Evolutionary conservation across 2,797 vertebrate species (phyloP).

Genomic region (Brotula barbata): DNA sequence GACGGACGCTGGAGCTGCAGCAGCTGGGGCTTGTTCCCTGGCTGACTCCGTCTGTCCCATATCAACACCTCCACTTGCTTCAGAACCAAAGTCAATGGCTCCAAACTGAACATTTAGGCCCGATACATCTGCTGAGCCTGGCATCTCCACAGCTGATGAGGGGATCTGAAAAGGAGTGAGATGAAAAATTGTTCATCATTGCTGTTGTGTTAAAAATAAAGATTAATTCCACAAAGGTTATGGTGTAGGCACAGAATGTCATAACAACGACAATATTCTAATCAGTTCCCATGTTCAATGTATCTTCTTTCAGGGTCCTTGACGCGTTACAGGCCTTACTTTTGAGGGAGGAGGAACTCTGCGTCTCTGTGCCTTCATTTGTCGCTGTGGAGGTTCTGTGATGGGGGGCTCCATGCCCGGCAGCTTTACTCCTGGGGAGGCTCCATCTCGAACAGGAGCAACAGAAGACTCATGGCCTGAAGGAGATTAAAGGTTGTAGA

Average conservation of each 20-base stretch:
- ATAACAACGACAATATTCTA: no score
- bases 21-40: slow-evolving; percentile 71
- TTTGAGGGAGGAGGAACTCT: slow-evolving; percentile 90
- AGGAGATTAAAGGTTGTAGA: slow-evolving; percentile 4
- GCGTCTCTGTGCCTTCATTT: slow-evolving; percentile 88
- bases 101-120: slow-evolving; percentile 97
- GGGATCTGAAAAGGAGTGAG: slow-evolving; percentile 82
- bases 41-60: slow-evolving; percentile 79
- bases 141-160: slow-evolving; percentile 95
- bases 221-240: no score
- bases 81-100: slow-evolving; percentile 94
- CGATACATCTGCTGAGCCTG: slow-evolving; percentile 88
- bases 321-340: slow-evolving; percentile 65
- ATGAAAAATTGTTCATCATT: no score
- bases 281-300: no score
- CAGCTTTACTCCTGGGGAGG: slow-evolving; percentile 70
- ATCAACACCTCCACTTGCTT: slow-evolving; percentile 79
- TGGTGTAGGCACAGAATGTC: no score
- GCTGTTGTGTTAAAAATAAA: no score
- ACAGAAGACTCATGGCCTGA: slow-evolving; percentile 71
- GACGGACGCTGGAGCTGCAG: slow-evolving; percentile 37
- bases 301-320: no score
- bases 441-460: slow-evolving; percentile 58
- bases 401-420: slow-evolving; percentile 57
- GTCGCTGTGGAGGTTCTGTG: slow-evolving; percentile 78